Conservation (phyloP, 2,888 invertebrate species). For the Elmis aenea region DNA sequence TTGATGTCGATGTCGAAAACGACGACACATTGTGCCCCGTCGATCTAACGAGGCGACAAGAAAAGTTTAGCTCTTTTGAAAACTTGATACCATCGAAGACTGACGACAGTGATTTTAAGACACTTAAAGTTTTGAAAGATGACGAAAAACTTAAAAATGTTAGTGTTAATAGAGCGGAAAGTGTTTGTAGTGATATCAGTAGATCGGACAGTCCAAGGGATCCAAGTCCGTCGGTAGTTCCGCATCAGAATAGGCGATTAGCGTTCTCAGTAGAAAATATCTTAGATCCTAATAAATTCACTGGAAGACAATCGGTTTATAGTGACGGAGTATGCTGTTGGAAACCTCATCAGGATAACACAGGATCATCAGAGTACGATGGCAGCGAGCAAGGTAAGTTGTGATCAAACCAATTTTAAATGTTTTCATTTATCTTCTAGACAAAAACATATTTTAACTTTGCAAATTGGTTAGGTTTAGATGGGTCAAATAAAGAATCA, state of each 20-base stretch:
- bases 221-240: slow-evolving; percentile 41
- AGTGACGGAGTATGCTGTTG: slow-evolving; percentile 49
- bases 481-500: too few relatives aligned
- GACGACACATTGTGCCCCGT: slow-evolving; percentile 46
- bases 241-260: slow-evolving; percentile 60
- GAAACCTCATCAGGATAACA: slow-evolving; percentile 48
- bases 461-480: too few relatives aligned
- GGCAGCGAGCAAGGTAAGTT: slow-evolving; percentile 50
- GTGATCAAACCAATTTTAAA: too few relatives aligned
- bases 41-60: slow-evolving; percentile 44
- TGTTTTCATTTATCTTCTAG: too few relatives aligned
- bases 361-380: slow-evolving; percentile 51
- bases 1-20: slow-evolving; percentile 43
- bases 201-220: slow-evolving; percentile 44
- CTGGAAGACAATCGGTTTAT: slow-evolving; percentile 55
- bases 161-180: slow-evolving; percentile 41
- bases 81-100: slow-evolving; percentile 33
- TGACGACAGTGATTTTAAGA: slow-evolving; percentile 33
- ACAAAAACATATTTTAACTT: too few relatives aligned
- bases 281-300: slow-evolving; percentile 85
- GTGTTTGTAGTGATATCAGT: slow-evolving; percentile 47
- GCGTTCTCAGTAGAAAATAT: slow-evolving; percentile 91
- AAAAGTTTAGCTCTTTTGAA: slow-evolving; percentile 37
- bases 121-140: slow-evolving; percentile 26
- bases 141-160: slow-evolving; percentile 17